Evolutionary conservation across 2,113 vertebrate genomes (phyloP), one percentile per base, ranked within the genome.

Genomic region (Psettodes erumei): DNA sequence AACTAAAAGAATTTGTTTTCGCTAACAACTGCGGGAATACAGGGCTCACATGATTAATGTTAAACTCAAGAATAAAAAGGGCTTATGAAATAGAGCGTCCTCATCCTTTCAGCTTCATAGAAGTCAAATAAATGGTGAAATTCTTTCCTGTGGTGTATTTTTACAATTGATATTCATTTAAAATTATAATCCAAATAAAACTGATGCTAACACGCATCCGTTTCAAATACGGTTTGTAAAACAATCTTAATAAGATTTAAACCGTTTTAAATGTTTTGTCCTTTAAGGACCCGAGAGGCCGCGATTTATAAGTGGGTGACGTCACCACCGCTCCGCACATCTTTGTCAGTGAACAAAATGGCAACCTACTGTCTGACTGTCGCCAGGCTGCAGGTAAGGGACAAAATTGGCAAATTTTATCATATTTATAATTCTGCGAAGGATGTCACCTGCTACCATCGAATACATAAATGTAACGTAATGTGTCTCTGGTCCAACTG

Each of bases 291-390:
- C 60, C 76, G 60, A 25, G 1, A 3, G 35, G 21, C 13, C 32
- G 18, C 2, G 4, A 18, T 11, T 23, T 65, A 75, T 8, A 88
- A 69, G 42, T 0, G 0, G 0, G 72, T 89, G 83, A 95, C 96
- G 96, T 94, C 92, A 97, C 85, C 43, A 13, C 18, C 0, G 68
- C 13, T 91, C 94, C 94, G 93, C 96, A 92, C 95, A 97, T 97
- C 96, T 98, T 97, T 98, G 97, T 98, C 97, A 97, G 96, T 96
- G 97, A 95, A 96, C 96, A 98, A 98, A 98, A 99, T 99, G 97
- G 97, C 96, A 95, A 94, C 96, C 32, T 97, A 97, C 94, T 96
- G 94, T 88, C 92, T 97, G 1, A 93, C 96, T 78, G 95, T 94
- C 71, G 83, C 95, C 89, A 94, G 96, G 89, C 91, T 98, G 11